These are phyloP conservation scores for Harpalus rubripes DNA, from an alignment of 2,888 invertebrate genomes.

Conservation along the genomic window DNA sequence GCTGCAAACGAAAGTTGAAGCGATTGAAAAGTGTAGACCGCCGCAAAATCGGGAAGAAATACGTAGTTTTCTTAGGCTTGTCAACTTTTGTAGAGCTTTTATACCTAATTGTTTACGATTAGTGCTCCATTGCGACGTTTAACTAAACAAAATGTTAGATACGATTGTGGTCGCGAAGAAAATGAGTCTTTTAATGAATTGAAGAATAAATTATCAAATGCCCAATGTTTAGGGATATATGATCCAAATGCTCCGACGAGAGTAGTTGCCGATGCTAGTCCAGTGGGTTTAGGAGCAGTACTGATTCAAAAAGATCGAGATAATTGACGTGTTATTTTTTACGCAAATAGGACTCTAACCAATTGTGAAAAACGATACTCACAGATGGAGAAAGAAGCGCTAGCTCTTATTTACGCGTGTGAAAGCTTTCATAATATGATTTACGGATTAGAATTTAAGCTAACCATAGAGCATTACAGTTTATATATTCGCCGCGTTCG, in stretches of 20 bases:
- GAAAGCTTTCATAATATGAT: constrained; percentile 1
- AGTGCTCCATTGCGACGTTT: constrained; percentile 71
- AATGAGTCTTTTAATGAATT: constrained; percentile 65
- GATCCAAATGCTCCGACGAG: constrained; percentile 71
- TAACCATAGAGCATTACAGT: constrained; percentile 12
- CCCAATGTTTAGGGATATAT: constrained; percentile 71
- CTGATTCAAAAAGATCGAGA: constrained; percentile 71
- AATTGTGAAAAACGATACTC: constrained; percentile 73
- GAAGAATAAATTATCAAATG: constrained; percentile 52
- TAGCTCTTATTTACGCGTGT: constrained; percentile 71
- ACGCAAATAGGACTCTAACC: constrained; percentile 74
- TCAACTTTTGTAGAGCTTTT: constrained; percentile 70
- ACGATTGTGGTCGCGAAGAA: constrained; percentile 71
- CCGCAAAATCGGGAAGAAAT: constrained; percentile 68
- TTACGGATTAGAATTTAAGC: neutral
- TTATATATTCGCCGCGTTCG: neutral
- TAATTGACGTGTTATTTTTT: constrained; percentile 73
- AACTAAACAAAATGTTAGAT: constrained; percentile 69
- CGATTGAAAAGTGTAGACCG: constrained; percentile 67
- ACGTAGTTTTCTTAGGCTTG: constrained; percentile 71
- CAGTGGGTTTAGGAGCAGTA: constrained; percentile 72
- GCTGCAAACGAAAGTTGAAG: constrained; percentile 68
- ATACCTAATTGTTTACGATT: constrained; percentile 70
- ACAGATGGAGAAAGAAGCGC: constrained; percentile 72
- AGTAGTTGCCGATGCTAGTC: constrained; percentile 74